Evolutionary conservation across 2,888 invertebrate species (phyloP), one percentile per base, ranked within the genome.

Genomic region (Schizaphis graminum): DNA sequence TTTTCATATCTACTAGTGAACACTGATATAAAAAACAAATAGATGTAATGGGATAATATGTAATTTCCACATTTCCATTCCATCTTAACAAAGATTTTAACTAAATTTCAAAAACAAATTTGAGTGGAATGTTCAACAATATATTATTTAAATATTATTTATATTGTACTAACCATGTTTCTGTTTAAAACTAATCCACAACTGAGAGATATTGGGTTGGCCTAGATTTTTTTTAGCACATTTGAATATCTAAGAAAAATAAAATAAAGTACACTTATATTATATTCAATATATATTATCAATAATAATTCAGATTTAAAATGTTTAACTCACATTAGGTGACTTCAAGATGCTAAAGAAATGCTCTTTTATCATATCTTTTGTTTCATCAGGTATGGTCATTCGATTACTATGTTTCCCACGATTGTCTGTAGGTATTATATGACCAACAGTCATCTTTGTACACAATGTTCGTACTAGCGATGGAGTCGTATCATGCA

Each of bases 141-240:
- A 35, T 53, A 35, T 24, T 35, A 57, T 61, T 8, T 57, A 41
- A 44, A 44, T 44, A 44, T 44, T 1, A 47, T 49, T 77, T 11
- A 44, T 86, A 57, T 49, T n/a, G 35, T 67, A 92, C 92, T 56
- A 49, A 89, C 84, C 89, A 24, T 93, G n/a, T 77, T 93, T 56
- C 11, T 84, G 11, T 84, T 44, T 93, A 56, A 84, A 93, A 89
- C 57, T 56, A 44, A 89, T n/a, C 93, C 93, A 93, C 44, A 93
- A 26, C 53, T 89, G 49, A 44, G 41, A 44, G 1, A 93, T 44
- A 56, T 93, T 93, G 1, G 93, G 93, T 24, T 56, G 11, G 16
- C 93, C 93, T 2, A 53, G 28, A 28, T 53, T 77, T 89, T 89
- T 93, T n/a, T 86, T 91, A n/a, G 85, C 44, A 47, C 91, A 91